Conservation (phyloP, 2,113 vertebrate genomes). For the Gracilinanus agilis region DNA sequence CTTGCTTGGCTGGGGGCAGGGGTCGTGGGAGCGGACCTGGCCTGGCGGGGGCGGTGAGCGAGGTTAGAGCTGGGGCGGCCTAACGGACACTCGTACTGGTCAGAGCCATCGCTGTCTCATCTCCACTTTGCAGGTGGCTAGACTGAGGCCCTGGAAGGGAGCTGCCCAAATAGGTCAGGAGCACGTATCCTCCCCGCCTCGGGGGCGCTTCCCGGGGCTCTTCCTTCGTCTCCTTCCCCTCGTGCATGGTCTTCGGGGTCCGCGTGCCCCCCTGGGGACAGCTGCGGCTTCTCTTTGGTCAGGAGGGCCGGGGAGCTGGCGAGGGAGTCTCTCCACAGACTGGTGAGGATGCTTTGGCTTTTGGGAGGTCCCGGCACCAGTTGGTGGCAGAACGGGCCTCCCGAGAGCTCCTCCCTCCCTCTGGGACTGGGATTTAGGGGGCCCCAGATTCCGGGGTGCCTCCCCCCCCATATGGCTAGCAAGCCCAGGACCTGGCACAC, state of each 20-base stretch:
- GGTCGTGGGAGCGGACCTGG: too few species aligned
- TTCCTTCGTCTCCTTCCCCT: not conserved
- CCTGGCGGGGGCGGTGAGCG: too few species aligned
- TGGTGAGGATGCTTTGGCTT: not conserved
- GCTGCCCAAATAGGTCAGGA: not conserved
- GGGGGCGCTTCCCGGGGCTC: not conserved
- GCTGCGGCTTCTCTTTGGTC: not conserved
- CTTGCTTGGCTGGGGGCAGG: not conserved
- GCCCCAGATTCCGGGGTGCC: too few species aligned
- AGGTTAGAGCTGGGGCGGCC: not conserved
- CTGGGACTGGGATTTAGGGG: not conserved
- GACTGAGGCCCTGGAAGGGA: not conserved
- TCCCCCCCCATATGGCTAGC: not conserved
- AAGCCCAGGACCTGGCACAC: not conserved
- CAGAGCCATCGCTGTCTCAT: not conserved
- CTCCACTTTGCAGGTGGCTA: accelerated
- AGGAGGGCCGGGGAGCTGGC: not conserved
- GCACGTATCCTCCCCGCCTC: too few species aligned
- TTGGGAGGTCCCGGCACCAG: not conserved
- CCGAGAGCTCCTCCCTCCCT: too few species aligned
- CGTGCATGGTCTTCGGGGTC: too few species aligned
- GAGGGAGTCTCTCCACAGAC: too few species aligned
- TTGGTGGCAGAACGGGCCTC: too few species aligned
- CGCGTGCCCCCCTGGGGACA: not conserved
- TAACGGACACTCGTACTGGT: not conserved